Conservation (phyloP, 2,888 invertebrate species). For the Diplazon laetatorius region DNA sequence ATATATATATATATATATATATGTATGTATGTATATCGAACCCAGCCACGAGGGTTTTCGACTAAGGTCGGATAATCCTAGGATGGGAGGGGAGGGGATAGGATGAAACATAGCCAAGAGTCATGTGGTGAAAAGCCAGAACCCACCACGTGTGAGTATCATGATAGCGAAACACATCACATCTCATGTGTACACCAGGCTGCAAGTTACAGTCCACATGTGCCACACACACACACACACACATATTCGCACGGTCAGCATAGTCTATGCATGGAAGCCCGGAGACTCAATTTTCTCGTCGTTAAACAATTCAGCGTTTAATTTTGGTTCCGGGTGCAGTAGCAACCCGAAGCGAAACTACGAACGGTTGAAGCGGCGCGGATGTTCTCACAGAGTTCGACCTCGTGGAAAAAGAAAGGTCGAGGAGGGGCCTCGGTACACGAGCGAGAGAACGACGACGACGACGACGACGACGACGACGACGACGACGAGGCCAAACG, state of each 20-base stretch:
- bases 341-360: conserved; percentile 62
- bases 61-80: conserved; percentile 42
- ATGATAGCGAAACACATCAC: not conserved
- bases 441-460: conserved; percentile 48
- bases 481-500: too few species aligned
- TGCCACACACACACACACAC: conserved; percentile 16
- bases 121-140: conserved; percentile 41
- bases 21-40: conserved; percentile 13
- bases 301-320: conserved; percentile 74
- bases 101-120: conserved; percentile 32
- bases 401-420: conserved; percentile 36
- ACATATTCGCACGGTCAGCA: conserved; percentile 29
- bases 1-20: not conserved
- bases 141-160: conserved; percentile 22
- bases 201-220: conserved; percentile 31
- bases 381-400: conserved; percentile 45
- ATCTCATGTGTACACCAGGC: conserved; percentile 4
- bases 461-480: too few species aligned
- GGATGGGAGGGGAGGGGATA: not conserved
- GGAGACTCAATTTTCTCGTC: conserved; percentile 71
- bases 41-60: not conserved
- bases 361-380: conserved; percentile 35
- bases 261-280: conserved; percentile 60
- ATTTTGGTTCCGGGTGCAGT: conserved; percentile 64
- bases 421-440: conserved; percentile 15